Percentiles rank a stretch among this genome's conserved stretches.
phyloP scores from a whole-genome alignment of 2,888 invertebrate genomes.

The Tipula vernalis region DNA sequence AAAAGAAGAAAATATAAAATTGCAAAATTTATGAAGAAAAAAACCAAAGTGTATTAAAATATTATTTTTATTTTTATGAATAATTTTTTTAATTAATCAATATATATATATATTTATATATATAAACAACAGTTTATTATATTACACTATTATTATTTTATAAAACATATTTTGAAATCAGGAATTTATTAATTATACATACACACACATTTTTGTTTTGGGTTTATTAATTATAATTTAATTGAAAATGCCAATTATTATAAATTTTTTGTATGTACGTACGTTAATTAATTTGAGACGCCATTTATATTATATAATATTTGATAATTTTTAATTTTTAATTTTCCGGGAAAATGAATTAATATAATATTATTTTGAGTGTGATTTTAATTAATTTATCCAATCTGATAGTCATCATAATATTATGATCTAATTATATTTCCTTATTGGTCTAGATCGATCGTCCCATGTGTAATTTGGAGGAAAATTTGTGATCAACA shows the following conservation, averaged over 20 bases:
- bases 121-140: neutral
- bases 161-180: neutral
- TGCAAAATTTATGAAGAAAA: neutral
- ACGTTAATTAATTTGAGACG: neutral
- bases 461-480: too few relatives aligned
- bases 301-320: neutral
- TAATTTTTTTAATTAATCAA: neutral
- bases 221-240: neutral
- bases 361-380: too few relatives aligned
- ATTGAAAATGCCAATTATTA: neutral
- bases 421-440: too few relatives aligned
- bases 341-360: too few relatives aligned
- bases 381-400: too few relatives aligned
- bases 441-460: too few relatives aligned
- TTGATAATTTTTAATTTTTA: too few relatives aligned
- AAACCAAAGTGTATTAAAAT: slow-evolving; percentile 4
- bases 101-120: too few relatives aligned
- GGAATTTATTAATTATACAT: neutral
- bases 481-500: too few relatives aligned
- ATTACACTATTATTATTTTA: neutral
- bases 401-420: too few relatives aligned
- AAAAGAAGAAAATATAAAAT: neutral
- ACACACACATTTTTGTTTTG: neutral
- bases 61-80: neutral
- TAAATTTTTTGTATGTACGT: neutral